phyloP scores from a whole-genome alignment of 2,113 vertebrate species.

The Callipepla californica region DNA sequence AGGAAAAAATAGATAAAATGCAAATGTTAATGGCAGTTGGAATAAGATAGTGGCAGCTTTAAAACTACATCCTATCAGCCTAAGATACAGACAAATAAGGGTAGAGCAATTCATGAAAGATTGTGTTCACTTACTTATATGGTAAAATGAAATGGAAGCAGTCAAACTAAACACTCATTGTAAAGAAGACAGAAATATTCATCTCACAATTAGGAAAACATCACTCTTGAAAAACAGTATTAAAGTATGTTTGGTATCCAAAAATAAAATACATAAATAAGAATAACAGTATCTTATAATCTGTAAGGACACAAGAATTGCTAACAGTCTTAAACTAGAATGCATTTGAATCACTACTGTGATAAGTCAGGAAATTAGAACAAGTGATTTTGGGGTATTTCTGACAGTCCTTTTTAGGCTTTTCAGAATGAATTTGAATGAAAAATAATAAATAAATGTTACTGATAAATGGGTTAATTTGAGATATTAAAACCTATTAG shows the following conservation, averaged over 20 bases:
- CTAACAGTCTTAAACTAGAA: neutral
- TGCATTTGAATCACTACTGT: neutral
- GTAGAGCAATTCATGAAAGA: neutral
- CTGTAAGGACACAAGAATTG: neutral
- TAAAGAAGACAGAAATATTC: neutral
- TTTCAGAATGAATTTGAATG: neutral
- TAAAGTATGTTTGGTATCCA: neutral
- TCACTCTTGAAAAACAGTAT: neutral
- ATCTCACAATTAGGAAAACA: neutral
- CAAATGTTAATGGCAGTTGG: neutral
- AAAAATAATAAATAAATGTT: neutral
- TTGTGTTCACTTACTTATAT: neutral
- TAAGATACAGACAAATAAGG: neutral
- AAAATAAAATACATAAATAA: neutral
- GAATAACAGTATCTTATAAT: neutral
- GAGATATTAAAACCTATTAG: neutral
- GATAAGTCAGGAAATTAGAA: neutral
- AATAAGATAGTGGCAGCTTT: neutral
- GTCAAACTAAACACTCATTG: neutral
- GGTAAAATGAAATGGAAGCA: neutral
- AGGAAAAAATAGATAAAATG: constrained; percentile 6
- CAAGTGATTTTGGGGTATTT: accelerated
- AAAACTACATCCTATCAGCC: neutral
- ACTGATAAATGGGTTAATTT: neutral
- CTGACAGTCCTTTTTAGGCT: neutral